Evolutionary conservation across 2,888 invertebrate genomes (phyloP), one percentile per base, ranked within the genome.

Genomic region (Tetragnatha montana): DNA sequence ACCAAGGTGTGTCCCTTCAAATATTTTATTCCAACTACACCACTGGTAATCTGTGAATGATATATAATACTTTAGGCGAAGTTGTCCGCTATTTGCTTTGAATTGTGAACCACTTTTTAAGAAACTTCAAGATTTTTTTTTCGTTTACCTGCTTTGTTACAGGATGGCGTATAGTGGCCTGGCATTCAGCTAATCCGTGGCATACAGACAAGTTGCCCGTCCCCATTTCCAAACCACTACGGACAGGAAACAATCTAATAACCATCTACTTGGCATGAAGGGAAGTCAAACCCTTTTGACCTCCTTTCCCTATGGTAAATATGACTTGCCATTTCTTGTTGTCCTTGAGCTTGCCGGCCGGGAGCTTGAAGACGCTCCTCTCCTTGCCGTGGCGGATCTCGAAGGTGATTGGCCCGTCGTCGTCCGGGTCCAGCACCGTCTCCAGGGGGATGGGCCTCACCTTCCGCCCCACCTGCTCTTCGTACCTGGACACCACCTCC

Each of bases 261-360:
- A 89, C 81, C 69, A 89, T 69, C 89, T 89, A 89, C 89, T 89
- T 89, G 89, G 89, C 85, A 89, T 71, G 81, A 80, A 89, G 74
- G 22, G 81, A 75, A 19, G 50, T 80, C 51, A 51, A 70, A 74
- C 68, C 49, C 75, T 86, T 87, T 87, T 78, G 81, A 60, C 60
- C 12, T 80, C 75, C 49, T 81, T 91, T 91, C 17, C 91, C 91
- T 60, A 98, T 97, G 51, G 97, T 97, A 93, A 98, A 97, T 81
- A 97, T 98, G 90, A 98, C 97, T 93, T 97, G 97, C 94, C 98
- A 98, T 93, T 97, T 95, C 94, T 97, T 98, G 93, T 96, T 97
- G 93, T 96, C 96, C 93, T 98, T 97, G 92, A 98, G 94, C 93
- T 95, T 96, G 93, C 97, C 97, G 22, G 97, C 96, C 83, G 98